phyloP scores from a whole-genome alignment of 2,888 invertebrate genomes.

The Taphrorychus bicolor region DNA sequence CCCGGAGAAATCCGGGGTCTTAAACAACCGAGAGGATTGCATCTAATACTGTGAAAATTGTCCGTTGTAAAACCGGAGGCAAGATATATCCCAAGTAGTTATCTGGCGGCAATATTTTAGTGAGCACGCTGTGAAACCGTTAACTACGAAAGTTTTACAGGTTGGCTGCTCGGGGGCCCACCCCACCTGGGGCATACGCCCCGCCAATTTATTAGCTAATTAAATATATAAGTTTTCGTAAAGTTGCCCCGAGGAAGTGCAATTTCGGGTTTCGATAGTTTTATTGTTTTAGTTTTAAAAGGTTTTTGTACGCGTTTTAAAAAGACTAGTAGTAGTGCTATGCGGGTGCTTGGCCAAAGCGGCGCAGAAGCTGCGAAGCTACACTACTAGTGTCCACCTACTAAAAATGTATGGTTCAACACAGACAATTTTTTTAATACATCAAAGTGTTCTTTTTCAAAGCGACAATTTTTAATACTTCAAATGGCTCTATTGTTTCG shows the following conservation, averaged over 20 bases:
- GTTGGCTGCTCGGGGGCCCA: not conserved
- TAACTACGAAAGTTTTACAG: constrained; percentile 5
- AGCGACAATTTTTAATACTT: too few relatives aligned
- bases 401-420: too few relatives aligned
- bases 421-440: too few relatives aligned
- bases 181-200: constrained; percentile 2
- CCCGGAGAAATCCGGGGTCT: not conserved
- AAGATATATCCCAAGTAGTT: not conserved
- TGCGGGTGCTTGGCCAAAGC: too few relatives aligned
- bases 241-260: not conserved
- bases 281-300: not conserved
- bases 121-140: constrained; percentile 5
- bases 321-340: too few relatives aligned
- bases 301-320: too few relatives aligned
- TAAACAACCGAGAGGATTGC: not conserved
- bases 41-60: constrained; percentile 6
- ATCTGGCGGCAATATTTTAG: not conserved
- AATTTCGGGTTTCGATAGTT: not conserved
- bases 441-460: too few relatives aligned
- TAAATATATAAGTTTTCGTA: constrained; percentile 1
- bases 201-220: constrained; percentile 2
- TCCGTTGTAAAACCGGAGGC: constrained; percentile 1
- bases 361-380: too few relatives aligned
- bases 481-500: too few relatives aligned
- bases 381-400: too few relatives aligned